Conservation (phyloP, 2,113 vertebrate species). For the Lota lota region DNA sequence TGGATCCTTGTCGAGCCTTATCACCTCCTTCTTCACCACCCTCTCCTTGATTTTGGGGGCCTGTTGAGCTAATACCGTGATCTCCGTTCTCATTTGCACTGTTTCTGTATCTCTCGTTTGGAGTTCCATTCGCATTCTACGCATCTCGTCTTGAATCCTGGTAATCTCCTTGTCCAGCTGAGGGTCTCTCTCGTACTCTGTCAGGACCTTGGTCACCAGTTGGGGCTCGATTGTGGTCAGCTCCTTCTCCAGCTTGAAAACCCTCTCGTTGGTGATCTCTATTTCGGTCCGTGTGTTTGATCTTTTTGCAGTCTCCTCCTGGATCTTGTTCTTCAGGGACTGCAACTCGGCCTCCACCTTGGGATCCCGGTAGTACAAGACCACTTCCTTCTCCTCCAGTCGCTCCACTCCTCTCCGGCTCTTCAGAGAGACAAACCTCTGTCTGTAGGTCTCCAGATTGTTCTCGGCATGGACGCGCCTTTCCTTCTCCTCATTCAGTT, state of each 20-base stretch:
- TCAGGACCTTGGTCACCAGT: constrained; percentile 88
- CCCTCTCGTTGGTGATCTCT: constrained; percentile 64
- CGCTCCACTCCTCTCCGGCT: constrained; percentile 85
- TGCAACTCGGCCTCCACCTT: constrained; percentile 78
- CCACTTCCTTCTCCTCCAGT: constrained; percentile 91
- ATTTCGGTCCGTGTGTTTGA: constrained; percentile 73
- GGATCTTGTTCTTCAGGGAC: constrained; percentile 66
- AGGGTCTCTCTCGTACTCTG: constrained; percentile 87
- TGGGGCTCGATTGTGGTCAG: constrained; percentile 74
- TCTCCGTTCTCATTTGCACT: constrained; percentile 75
- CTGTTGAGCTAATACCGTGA: constrained; percentile 78
- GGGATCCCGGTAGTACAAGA: constrained; percentile 89
- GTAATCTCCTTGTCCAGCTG: constrained; percentile 78
- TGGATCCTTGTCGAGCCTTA: constrained; percentile 88
- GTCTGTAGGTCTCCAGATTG: constrained; percentile 78
- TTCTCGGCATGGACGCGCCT: constrained; percentile 76
- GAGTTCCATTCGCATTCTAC: constrained; percentile 69
- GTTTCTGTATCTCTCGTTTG: constrained; percentile 55
- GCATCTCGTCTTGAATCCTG: constrained; percentile 78
- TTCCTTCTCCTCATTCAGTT: constrained; percentile 78
- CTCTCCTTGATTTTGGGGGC: constrained; percentile 80
- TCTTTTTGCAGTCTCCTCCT: constrained; percentile 73
- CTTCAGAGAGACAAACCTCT: constrained; percentile 79
- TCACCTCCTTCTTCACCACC: constrained; percentile 88
- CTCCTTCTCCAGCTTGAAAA: constrained; percentile 74